Base-by-base conservation (phyloP, 2,113 vertebrate genomes). In the Coregonus clupeaformis region DNA sequence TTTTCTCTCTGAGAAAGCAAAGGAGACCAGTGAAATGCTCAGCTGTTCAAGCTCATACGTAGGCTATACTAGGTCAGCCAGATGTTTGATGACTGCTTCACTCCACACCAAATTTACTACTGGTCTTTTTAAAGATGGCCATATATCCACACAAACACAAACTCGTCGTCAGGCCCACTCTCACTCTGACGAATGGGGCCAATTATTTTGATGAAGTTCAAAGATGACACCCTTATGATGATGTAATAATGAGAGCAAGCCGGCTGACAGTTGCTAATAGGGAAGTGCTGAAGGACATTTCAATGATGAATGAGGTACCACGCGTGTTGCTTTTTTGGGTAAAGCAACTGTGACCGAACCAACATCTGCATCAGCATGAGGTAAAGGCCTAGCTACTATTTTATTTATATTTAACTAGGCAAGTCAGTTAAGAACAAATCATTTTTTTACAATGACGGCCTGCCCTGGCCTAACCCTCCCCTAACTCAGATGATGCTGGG, bases 191-290 rank as follows among this genome's bases (percentile, higher is more conserved):
- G 88, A 91, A 92, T 91, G 82, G 71, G 69, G 16, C 78, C 87
- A 92, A 92, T 93, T 92, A 91, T 83, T 79, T 82, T 91, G 90
- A 92, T 93, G 84, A 91, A 91, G 90, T 90, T 91, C 89, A 92
- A 89, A 85, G 90, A 90, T 92, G 89, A 90, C 89, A 89, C 86
- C 86, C 85, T 89, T 86, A 88, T 87, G 84, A 89, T 89, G 84
- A 89, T 89, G 85, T 82, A 89, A 89, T 88, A 90, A 91, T 85
- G 85, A 85, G 84, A 73, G 77, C 80, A 27, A 71, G 84, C 86
- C 86, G 85, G 77, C 75, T 90, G 88, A 88, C 84, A 85, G 84
- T 24, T 81, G 80, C 81, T 90, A 88, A 92, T 91, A 86, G 87
- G 79, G 86, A 86, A 75, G 69, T 81, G 80, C 85, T 88, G 77